Percentiles rank a stretch among this genome's conserved stretches.
Evolutionary conservation across 2,888 invertebrate species (phyloP).

Genomic region (Mesorhabditis spiculigera): DNA sequence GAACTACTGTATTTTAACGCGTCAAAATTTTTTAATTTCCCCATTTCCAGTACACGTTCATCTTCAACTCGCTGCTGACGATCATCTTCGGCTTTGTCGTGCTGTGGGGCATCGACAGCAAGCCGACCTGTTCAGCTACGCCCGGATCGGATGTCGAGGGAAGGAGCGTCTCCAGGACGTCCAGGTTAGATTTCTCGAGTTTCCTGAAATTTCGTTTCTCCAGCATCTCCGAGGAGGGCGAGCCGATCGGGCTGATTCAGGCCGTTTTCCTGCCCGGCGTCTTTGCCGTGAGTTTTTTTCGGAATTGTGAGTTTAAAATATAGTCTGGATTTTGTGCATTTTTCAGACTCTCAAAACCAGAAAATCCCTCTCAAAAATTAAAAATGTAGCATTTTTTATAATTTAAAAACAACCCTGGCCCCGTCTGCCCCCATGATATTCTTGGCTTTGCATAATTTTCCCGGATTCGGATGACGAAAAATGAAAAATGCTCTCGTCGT

Average conservation of each 20-base stretch:
- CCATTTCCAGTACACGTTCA: constrained; percentile 62
- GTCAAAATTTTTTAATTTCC: no score
- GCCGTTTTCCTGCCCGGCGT: constrained; percentile 55
- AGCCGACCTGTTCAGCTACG: constrained; percentile 46
- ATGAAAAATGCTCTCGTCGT: no score
- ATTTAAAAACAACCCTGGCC: no score
- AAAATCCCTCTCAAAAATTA: no score
- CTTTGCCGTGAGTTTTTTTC: constrained; percentile 32
- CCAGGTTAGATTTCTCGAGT: constrained; percentile 9
- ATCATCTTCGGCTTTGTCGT: constrained; percentile 60
- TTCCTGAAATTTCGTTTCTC: constrained; percentile 7
- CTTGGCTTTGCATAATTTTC: no score
- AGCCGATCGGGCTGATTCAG: constrained; percentile 43
- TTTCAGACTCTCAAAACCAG: no score
- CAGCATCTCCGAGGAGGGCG: constrained; percentile 17
- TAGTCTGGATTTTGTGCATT: no score
- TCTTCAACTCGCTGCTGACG: constrained; percentile 60
- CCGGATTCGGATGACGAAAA: no score
- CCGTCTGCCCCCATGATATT: no score
- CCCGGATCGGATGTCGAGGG: not conserved
- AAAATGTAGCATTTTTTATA: no score
- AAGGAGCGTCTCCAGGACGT: constrained; percentile 7
- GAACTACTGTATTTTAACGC: no score
- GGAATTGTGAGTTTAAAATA: not conserved
- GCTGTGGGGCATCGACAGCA: constrained; percentile 59